A percentile compares a stretch with the other conserved stretches of the same genome.
These are phyloP conservation scores for Pecten maximus DNA, from an alignment of 2,888 invertebrate species.

Conservation along the genomic window DNA sequence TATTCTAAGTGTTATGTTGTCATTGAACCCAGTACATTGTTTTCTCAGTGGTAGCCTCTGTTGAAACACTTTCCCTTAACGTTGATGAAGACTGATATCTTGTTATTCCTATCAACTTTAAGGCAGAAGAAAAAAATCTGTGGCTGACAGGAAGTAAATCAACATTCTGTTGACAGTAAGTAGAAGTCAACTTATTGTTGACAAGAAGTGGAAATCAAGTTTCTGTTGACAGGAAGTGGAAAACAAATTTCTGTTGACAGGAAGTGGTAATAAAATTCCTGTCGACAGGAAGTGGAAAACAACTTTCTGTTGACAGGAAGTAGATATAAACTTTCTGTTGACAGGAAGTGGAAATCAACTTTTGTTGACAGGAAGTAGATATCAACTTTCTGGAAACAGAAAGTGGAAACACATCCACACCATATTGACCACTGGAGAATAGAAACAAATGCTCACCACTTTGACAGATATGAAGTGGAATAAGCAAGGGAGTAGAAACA, in stretches of 20 bases:
- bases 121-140: background rate
- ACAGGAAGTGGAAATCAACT: background rate
- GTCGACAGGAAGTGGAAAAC: background rate
- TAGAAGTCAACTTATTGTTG: background rate
- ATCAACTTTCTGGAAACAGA: too few species aligned
- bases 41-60: background rate
- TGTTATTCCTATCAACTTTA: background rate
- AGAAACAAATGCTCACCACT: too few species aligned
- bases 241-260: background rate
- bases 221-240: background rate
- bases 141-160: background rate
- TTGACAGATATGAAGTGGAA: too few species aligned
- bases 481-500: too few species aligned
- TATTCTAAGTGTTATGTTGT: background rate
- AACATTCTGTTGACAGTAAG: background rate
- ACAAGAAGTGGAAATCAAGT: background rate
- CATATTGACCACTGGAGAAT: too few species aligned
- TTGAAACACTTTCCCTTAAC: background rate
- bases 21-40: background rate
- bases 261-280: background rate
- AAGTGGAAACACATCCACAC: too few species aligned
- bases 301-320: background rate
- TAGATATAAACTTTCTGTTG: background rate
- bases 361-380: background rate
- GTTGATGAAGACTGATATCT: background rate